Percentiles rank a stretch among this genome's conserved stretches.
Evolutionary conservation across 2,888 invertebrate species (phyloP).

Genomic region (Gastrophysa polygoni): DNA sequence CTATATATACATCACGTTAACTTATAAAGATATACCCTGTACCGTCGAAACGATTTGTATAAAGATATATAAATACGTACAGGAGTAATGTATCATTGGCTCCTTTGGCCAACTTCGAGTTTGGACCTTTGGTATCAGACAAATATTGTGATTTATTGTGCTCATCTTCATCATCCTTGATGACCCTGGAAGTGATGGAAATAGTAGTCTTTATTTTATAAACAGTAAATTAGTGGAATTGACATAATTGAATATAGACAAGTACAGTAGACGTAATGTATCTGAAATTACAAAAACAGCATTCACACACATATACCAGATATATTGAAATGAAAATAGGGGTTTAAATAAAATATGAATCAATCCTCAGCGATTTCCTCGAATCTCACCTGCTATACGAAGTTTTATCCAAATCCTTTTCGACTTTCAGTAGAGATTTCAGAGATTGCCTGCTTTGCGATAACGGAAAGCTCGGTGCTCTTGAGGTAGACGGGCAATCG

Average conservation of each 20-base stretch:
- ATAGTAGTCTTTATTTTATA: too few species aligned
- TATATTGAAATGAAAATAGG: too few species aligned
- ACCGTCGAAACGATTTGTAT: too few species aligned
- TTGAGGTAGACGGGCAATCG: constrained; percentile 23
- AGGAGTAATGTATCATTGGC: constrained; percentile 77
- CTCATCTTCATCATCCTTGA: constrained; percentile 55
- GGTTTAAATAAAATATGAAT: too few species aligned
- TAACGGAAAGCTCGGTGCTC: constrained; percentile 41
- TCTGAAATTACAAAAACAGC: too few species aligned
- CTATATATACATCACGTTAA: too few species aligned
- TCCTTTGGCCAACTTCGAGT: constrained; percentile 75
- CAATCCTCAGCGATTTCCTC: too few species aligned
- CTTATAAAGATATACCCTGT: too few species aligned
- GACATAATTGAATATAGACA: too few species aligned
- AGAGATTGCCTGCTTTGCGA: constrained; percentile 56
- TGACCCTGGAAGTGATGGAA: constrained; percentile 39
- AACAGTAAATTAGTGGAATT: too few species aligned
- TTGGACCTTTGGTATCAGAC: constrained; percentile 69
- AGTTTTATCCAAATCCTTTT: constrained; percentile 48
- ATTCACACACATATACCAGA: too few species aligned
- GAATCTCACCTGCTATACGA: constrained; percentile 21
- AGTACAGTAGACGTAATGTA: too few species aligned
- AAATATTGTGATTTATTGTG: constrained; percentile 66
- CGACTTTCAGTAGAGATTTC: constrained; percentile 53
- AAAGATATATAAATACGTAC: constrained; percentile 67